Conservation (phyloP, 2,888 invertebrate genomes). For the Temnothorax rugatulus region DNA sequence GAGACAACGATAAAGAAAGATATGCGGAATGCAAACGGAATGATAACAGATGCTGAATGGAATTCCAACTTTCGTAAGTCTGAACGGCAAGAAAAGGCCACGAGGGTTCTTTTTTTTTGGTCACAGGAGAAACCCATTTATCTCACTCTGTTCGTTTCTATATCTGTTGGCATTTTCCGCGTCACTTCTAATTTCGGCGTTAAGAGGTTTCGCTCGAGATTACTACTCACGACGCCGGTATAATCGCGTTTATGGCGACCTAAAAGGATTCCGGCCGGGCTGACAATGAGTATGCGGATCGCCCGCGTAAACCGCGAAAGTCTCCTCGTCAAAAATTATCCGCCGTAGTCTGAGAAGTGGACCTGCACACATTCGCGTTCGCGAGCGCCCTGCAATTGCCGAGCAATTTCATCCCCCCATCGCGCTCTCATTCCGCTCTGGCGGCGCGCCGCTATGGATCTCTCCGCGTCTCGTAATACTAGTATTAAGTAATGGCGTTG, state of each 20-base stretch:
- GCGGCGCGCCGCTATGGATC: slow-evolving; percentile 6
- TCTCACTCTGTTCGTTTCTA: neutral
- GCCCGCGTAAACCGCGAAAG: neutral
- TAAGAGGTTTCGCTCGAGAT: slow-evolving; percentile 2
- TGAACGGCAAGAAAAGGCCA: neutral
- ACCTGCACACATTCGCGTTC: neutral
- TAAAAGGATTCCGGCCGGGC: neutral
- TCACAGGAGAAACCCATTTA: neutral
- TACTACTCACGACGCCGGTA: neutral
- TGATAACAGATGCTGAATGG: neutral
- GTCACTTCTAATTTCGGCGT: slow-evolving; percentile 17
- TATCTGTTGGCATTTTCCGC: slow-evolving; percentile 12
- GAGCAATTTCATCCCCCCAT: slow-evolving; percentile 34
- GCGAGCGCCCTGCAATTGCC: neutral
- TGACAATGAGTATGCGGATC: neutral
- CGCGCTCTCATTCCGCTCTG: neutral
- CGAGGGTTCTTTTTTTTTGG: neutral
- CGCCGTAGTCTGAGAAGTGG: neutral
- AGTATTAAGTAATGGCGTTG: slow-evolving; percentile 72
- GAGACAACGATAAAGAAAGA: neutral
- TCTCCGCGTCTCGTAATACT: slow-evolving; percentile 65
- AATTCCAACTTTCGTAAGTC: neutral
- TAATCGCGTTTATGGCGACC: slow-evolving; percentile 6
- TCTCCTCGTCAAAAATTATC: slow-evolving; percentile 11
- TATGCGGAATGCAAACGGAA: neutral